These are phyloP conservation scores for Gonioctena quinquepunctata DNA, from an alignment of 1,140 invertebrate species.

Conservation along the genomic window DNA sequence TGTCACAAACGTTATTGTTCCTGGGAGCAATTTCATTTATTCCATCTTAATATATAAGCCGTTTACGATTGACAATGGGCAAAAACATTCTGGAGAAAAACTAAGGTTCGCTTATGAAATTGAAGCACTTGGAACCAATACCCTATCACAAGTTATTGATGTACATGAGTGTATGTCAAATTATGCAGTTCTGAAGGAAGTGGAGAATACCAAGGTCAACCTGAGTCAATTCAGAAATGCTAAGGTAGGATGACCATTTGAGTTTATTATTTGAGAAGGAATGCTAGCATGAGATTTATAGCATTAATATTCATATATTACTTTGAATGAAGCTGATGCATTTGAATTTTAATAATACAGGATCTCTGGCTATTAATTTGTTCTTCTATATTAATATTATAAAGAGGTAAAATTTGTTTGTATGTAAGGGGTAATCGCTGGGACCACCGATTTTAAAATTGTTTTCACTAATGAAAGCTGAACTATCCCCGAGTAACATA, in stretches of 20 bases:
- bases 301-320: no score
- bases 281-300: no score
- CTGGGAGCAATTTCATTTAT: conserved; percentile 49
- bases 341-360: no score
- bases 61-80: conserved; percentile 31
- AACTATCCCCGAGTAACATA: no score
- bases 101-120: conserved; percentile 55
- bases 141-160: conserved; percentile 62
- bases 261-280: no score
- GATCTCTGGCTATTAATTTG: no score
- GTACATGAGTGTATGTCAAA: conserved; percentile 64
- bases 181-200: conserved; percentile 58
- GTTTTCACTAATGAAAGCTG: no score
- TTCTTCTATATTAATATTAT: no score
- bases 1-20: conserved; percentile 24
- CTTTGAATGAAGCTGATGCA: no score
- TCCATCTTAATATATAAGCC: conserved; percentile 53
- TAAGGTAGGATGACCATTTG: conserved; percentile 54
- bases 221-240: conserved; percentile 45
- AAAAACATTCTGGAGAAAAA: conserved; percentile 20
- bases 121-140: conserved; percentile 60
- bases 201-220: conserved; percentile 57
- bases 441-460: no score
- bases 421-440: no score
- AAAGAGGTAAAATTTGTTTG: no score